Evolutionary conservation across 1,140 invertebrate genomes (phyloP).

Genomic region (Brachionus asplanchnoidis): DNA sequence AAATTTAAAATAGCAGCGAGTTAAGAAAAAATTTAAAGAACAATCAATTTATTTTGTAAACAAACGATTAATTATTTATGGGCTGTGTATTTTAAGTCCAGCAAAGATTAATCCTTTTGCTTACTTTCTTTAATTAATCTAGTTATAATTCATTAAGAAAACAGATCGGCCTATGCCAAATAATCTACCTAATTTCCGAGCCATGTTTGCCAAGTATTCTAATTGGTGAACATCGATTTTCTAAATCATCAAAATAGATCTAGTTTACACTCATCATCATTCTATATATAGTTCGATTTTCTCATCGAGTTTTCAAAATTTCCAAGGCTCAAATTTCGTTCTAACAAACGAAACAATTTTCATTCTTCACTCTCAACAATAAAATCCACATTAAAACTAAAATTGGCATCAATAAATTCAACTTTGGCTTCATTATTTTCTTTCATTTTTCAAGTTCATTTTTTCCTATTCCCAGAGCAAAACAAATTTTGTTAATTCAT

Average conservation of each 20-base stretch:
- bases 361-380: background rate
- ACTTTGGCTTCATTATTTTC: background rate
- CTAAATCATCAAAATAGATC: background rate
- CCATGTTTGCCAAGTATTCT: background rate
- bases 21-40: background rate
- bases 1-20: background rate
- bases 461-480: too few relatives aligned
- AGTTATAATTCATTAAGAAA: constrained; percentile 22
- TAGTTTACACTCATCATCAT: background rate
- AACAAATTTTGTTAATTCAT: too few relatives aligned
- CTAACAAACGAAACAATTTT: background rate
- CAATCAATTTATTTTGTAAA: constrained; percentile 1
- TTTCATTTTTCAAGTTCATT: background rate
- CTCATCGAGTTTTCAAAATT: background rate
- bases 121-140: background rate
- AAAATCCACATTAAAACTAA: background rate
- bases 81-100: background rate
- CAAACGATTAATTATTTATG: constrained; percentile 32
- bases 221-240: background rate
- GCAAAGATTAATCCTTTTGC: background rate
- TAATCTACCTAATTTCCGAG: background rate
- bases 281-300: background rate
- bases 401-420: background rate
- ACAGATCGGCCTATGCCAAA: background rate
- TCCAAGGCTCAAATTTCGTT: background rate